Evolutionary conservation across 2,113 vertebrate genomes (phyloP), one percentile per base, ranked within the genome.

Genomic region (Echinops telfairi): DNA sequence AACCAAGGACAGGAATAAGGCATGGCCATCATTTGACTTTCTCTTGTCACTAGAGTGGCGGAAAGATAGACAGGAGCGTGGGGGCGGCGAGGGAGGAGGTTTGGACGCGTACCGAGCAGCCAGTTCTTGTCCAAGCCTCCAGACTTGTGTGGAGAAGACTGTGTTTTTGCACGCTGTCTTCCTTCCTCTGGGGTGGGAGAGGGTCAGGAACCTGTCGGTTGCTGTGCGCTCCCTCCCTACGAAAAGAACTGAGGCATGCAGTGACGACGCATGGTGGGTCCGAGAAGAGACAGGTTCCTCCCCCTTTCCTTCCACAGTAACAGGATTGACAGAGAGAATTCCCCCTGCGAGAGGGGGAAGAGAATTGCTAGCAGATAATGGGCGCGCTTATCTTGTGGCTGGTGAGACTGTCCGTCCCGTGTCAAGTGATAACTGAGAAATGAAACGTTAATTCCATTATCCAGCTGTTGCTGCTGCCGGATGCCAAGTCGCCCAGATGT

Each of bases 401-500:
- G 58, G 40, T 75, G 43, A 80, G 94, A 33, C 82, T 94, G 93
- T 96, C 96, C 93, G 90, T 78, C 80, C 8, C 12, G 89, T 71
- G 88, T 90, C 93, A 93, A 91, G 66, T 16, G 84, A 86, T 83
- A 70, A 93, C 88, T 84, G 93, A 73, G 87, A 96, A 96, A 89
- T 94, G 88, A 97, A 91, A 90, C 91, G 88, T 86, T 85, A 95
- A 96, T 95, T 95, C 94, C 94, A 88, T 86, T 88, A 92, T 84
- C 83, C 94, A 95, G 97, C 93, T 95, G 95, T 77, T 91, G 85
- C 36, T 70, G 85, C 93, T 88, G 60, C 25, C 27, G 79, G 91
- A 19, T 95, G 92, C 92, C 95, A 93, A 81, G 76, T 81, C 71
- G 84, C 27, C 94, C 95, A 96, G 96, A 95, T 97, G 96, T 95